Percentiles rank a stretch among this genome's conserved stretches.
These are phyloP conservation scores for Rhizomys pruinosus DNA, from an alignment of 2,113 vertebrate genomes.

Conservation along the genomic window DNA sequence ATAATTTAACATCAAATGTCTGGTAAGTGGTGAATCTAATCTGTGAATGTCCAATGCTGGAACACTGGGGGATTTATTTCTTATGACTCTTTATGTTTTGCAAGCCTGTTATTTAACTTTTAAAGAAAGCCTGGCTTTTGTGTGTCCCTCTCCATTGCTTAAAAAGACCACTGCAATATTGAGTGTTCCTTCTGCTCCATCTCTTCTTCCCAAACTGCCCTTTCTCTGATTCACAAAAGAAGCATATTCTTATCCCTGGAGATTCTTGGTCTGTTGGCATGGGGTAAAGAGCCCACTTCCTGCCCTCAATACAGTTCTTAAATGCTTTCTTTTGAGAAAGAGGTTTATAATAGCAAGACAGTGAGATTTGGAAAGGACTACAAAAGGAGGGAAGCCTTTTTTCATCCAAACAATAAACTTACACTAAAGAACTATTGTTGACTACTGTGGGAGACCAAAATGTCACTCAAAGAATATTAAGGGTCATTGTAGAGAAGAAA, in stretches of 20 bases:
- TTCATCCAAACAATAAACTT: conserved; percentile 14
- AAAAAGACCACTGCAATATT: background rate
- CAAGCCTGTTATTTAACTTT: background rate
- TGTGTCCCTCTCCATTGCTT: background rate
- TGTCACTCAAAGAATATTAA: background rate
- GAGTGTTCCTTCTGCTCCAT: background rate
- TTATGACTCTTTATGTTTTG: conserved; percentile 8
- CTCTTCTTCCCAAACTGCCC: background rate
- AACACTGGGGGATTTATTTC: background rate
- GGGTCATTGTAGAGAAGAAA: background rate
- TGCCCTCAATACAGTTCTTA: background rate
- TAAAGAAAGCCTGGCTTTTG: background rate
- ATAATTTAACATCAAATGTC: conserved; percentile 15
- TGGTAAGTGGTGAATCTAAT: background rate
- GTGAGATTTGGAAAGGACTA: background rate
- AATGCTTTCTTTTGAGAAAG: conserved; percentile 29
- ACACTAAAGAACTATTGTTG: background rate
- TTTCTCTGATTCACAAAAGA: background rate
- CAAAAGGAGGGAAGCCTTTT: background rate
- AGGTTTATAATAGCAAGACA: background rate
- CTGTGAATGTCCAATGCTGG: background rate
- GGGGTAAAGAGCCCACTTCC: background rate
- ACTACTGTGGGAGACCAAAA: background rate
- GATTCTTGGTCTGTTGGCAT: background rate
- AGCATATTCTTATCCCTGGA: background rate